Conservation (phyloP, 2,113 vertebrate genomes). For the Dromiciops gliroides region DNA sequence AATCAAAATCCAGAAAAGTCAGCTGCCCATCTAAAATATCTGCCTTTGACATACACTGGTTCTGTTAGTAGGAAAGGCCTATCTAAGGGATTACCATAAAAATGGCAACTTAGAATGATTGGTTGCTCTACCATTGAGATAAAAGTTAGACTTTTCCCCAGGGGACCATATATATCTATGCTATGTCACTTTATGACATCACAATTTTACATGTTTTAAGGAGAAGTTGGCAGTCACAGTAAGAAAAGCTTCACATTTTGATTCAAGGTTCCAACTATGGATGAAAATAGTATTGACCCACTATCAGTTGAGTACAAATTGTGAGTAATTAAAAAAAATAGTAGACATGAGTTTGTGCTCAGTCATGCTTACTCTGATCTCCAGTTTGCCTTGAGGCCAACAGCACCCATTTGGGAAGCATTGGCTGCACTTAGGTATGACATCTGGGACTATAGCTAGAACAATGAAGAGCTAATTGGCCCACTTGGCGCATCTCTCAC, state of each 20-base stretch:
- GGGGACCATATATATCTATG: neutral
- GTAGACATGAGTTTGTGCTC: neutral
- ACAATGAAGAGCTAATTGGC: neutral
- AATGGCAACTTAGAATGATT: neutral
- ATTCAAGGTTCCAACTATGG: neutral
- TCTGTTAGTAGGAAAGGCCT: neutral
- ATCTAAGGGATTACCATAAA: neutral
- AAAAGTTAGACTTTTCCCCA: neutral
- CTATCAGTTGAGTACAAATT: neutral
- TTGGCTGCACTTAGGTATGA: neutral
- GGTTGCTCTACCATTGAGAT: neutral
- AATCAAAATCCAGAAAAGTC: slow-evolving; percentile 28
- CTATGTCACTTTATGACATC: neutral
- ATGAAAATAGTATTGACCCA: neutral
- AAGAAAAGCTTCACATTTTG: slow-evolving; percentile 12
- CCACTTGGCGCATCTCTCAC: neutral
- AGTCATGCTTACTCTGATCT: neutral
- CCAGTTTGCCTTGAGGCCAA: neutral
- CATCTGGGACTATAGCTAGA: neutral
- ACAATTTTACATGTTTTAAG: neutral
- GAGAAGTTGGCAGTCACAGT: neutral
- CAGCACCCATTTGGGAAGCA: neutral
- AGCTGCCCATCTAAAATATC: slow-evolving; percentile 13
- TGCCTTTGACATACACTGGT: slow-evolving; percentile 28
- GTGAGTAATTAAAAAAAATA: neutral